A percentile compares a stretch with the other conserved stretches of the same genome.
phyloP scores from a whole-genome alignment of 1,140 invertebrate genomes.

The Drosophila eugracilis region DNA sequence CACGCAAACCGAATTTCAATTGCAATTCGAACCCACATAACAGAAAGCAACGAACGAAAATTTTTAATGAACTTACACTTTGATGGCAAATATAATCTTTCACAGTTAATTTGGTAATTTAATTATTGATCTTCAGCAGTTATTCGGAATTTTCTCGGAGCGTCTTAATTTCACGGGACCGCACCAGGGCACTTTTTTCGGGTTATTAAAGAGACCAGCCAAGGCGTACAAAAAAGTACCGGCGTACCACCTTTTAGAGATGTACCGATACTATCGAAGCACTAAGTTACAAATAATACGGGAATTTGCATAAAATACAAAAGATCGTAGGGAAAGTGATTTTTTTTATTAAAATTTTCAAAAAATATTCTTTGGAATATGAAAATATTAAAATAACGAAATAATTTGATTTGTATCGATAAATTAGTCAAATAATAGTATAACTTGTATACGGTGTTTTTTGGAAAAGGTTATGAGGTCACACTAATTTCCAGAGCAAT shows the following conservation, averaged over 20 bases:
- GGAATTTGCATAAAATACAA: too few relatives aligned
- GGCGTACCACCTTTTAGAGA: too few relatives aligned
- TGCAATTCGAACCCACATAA: constrained; percentile 27
- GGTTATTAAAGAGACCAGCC: too few relatives aligned
- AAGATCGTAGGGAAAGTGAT: too few relatives aligned
- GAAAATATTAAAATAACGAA: too few relatives aligned
- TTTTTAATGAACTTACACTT: constrained; percentile 66
- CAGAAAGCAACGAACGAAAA: constrained; percentile 19
- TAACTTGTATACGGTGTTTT: not conserved
- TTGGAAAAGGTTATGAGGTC: not conserved
- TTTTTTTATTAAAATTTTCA: too few relatives aligned
- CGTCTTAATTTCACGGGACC: constrained; percentile 56
- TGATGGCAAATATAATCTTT: constrained; percentile 39
- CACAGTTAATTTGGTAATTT: constrained; percentile 50
- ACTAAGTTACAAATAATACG: too few relatives aligned
- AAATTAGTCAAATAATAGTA: too few relatives aligned
- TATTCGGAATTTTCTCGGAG: constrained; percentile 51
- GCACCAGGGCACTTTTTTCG: constrained; percentile 64
- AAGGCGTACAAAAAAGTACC: too few relatives aligned
- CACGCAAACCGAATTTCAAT: constrained; percentile 49
- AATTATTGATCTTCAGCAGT: constrained; percentile 65
- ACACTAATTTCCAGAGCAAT: constrained; percentile 32
- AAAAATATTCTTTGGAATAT: too few relatives aligned
- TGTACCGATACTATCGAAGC: too few relatives aligned
- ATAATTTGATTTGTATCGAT: too few relatives aligned